Conservation (phyloP, 2,888 invertebrate species). For the Dynastes grantii region DNA sequence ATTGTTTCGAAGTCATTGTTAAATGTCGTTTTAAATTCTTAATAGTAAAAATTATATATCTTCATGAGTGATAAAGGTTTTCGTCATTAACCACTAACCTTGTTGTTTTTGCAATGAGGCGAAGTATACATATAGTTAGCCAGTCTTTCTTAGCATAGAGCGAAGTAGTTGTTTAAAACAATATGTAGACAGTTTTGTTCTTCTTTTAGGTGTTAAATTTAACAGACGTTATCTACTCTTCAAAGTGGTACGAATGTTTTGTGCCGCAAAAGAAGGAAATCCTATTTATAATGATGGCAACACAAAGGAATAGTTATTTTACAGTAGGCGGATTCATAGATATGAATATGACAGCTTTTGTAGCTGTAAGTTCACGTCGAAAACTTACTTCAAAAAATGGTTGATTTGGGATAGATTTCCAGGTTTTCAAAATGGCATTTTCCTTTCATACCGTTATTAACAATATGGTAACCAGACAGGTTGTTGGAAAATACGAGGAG, state of each 20-base stretch:
- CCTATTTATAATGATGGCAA: conserved; percentile 4
- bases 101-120: too few species aligned
- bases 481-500: too few species aligned
- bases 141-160: too few species aligned
- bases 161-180: neutral
- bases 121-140: too few species aligned
- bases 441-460: conserved; percentile 37
- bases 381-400: neutral
- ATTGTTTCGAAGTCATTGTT: too few species aligned
- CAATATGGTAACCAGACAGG: neutral
- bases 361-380: conserved; percentile 2
- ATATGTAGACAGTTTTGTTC: neutral
- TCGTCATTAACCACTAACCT: too few species aligned
- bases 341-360: neutral
- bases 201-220: too few species aligned
- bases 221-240: neutral
- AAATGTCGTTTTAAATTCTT: too few species aligned
- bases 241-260: too few species aligned
- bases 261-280: neutral
- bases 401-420: neutral
- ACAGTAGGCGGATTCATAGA: neutral
- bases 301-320: neutral
- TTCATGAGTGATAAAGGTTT: too few species aligned
- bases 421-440: conserved; percentile 48
- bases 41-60: too few species aligned